Percentiles rank a stretch among this genome's conserved stretches.
Conservation (phyloP, 2,888 invertebrate species). For the Aspidiotus destructor region DNA sequence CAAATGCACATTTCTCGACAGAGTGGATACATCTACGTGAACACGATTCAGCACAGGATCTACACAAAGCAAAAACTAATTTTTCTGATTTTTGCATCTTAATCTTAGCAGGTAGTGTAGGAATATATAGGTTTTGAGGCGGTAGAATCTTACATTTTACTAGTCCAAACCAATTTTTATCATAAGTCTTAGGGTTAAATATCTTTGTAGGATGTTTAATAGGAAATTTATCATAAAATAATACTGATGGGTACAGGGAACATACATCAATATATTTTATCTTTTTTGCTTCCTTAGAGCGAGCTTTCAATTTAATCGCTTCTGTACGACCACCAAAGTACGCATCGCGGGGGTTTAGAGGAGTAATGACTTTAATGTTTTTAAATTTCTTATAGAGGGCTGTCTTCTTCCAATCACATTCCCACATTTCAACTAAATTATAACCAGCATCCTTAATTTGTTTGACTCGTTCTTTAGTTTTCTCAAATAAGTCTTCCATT, state of each 20-base stretch:
- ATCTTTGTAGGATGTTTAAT: not conserved
- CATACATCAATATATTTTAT: constrained; percentile 24
- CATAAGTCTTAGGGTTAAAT: not conserved
- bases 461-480: constrained; percentile 31
- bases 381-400: constrained; percentile 6
- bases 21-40: not conserved
- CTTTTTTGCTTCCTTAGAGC: not conserved
- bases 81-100: not conserved
- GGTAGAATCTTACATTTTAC: not conserved
- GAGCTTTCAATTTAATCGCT: constrained; percentile 34
- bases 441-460: constrained; percentile 23
- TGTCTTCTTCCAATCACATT: constrained; percentile 33
- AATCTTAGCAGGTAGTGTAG: not conserved
- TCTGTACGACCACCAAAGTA: constrained; percentile 37
- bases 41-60: not conserved
- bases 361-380: constrained; percentile 20
- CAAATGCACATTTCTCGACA: not conserved
- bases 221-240: not conserved
- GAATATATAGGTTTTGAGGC: not conserved
- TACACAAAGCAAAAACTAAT: constrained; percentile 7
- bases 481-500: constrained; percentile 29
- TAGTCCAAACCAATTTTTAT: not conserved
- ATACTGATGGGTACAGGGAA: not conserved
- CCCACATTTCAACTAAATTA: constrained; percentile 35
- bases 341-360: constrained; percentile 35